Percentiles rank a stretch among this genome's conserved stretches.
phyloP scores from a whole-genome alignment of 1,140 invertebrate genomes.

The Tenebrio molitor region DNA sequence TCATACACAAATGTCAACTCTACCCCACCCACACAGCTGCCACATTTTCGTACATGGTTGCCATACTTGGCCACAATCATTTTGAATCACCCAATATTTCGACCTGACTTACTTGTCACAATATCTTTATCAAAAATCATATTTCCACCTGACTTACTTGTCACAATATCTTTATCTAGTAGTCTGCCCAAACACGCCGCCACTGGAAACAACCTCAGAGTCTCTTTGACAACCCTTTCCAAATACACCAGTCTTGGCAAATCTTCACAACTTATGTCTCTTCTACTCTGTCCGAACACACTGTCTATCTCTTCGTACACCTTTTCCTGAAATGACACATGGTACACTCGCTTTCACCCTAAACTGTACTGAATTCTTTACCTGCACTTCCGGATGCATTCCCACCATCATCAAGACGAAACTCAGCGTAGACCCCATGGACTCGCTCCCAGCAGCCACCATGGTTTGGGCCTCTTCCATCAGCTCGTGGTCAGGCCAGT shows the following conservation, averaged over 20 bases:
- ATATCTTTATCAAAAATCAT: neutral
- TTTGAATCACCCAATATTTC: too few species aligned
- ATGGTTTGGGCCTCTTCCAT: constrained; percentile 8
- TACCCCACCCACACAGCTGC: too few species aligned
- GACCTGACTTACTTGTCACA: too few species aligned
- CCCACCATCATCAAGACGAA: constrained; percentile 63
- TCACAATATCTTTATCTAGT: neutral
- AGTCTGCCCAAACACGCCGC: neutral
- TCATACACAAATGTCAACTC: too few species aligned
- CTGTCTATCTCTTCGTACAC: constrained; percentile 68
- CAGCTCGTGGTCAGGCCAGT: neutral
- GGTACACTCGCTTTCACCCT: too few species aligned
- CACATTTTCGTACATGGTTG: too few species aligned
- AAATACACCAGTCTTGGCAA: constrained; percentile 66
- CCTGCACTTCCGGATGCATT: constrained; percentile 62
- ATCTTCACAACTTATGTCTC: constrained; percentile 65
- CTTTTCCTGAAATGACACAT: constrained; percentile 66
- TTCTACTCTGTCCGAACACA: constrained; percentile 67
- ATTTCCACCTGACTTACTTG: too few species aligned
- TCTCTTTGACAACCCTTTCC: constrained; percentile 68
- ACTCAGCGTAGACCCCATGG: neutral
- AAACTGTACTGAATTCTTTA: too few species aligned
- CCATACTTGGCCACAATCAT: too few species aligned
- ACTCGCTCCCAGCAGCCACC: constrained; percentile 1
- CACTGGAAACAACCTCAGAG: constrained; percentile 65